Base-by-base conservation (phyloP, 2,797 vertebrate genomes). In the Chiropotes sagulatus region DNA sequence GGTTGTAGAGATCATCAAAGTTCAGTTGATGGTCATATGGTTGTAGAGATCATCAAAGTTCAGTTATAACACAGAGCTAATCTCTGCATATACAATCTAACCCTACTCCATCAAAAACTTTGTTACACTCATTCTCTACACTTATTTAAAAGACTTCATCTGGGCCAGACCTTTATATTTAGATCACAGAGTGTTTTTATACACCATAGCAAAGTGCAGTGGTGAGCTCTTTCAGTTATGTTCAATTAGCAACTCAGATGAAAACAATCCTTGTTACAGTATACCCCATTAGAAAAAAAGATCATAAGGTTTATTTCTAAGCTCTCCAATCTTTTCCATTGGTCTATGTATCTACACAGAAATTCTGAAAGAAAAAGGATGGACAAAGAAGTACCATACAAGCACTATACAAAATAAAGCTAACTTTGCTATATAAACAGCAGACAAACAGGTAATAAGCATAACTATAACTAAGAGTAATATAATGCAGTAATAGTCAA, bases 231-330 rank as follows among this genome's bases (percentile, higher is more conserved):
- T 94, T 44, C 39, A 93, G 26, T 94, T 58, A 72, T 52, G 14
- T 88, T 87, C n/a, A 67, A 8, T 67, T 85, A 83, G n/a, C 41
- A 89, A 58, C 14, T 79, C 6, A 79, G 7, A 54, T 83, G 41
- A 93, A 84, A 97, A 89, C 6, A 58, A 87, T 83, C 20, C 54
- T 93, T 79, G 6, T 83, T 28, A 93, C 19, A 75, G 85, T 94
- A 86, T 94, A 92, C 30, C 3, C 26, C 22, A 70, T 84, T 76
- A 61, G 48, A 79, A 89, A 61, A 41, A 41, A 41, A 41, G 39
- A 41, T 41, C 39, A 41, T 41, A 41, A 41, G 39, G 39, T 41
- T 41, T 67, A 67, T 67, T 67, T 67, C 64, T n/a, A 67, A 15
- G 64, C 33, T 67, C 33, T 67, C 64, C 33, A n/a, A n/a, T 67